A percentile compares a stretch with the other conserved stretches of the same genome.
These are phyloP conservation scores for Cavia aperea DNA, from an alignment of 2,113 vertebrate species.

Conservation along the genomic window DNA sequence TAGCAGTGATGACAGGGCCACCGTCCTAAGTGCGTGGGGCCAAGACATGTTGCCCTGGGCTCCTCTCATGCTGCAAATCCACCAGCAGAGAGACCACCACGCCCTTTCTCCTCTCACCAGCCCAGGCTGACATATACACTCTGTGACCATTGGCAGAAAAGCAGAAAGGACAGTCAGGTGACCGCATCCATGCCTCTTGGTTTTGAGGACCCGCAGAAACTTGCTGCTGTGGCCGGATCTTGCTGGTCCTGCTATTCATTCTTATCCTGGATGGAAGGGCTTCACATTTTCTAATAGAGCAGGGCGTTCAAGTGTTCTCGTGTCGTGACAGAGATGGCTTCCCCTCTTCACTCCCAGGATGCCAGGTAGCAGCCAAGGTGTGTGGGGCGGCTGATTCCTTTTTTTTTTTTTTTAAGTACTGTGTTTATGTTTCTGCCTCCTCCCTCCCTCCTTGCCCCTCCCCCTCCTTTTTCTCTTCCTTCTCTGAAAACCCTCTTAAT, in stretches of 20 bases:
- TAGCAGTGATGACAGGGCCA: too few species aligned
- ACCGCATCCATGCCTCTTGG: rapidly evolving
- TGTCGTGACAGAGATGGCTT: neutral
- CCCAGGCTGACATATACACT: too few species aligned
- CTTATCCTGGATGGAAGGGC: neutral
- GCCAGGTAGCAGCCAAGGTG: rapidly evolving
- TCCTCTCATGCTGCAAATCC: neutral
- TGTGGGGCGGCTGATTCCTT: conserved; percentile 77
- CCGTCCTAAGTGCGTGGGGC: neutral
- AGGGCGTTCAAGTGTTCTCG: neutral
- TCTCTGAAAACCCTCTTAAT: conserved; percentile 77
- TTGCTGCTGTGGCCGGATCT: neutral
- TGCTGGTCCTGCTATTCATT: neutral
- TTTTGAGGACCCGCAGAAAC: neutral
- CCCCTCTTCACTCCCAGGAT: neutral
- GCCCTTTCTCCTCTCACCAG: neutral
- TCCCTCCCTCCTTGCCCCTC: neutral
- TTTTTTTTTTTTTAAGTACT: conserved; percentile 69
- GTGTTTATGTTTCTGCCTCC: conserved; percentile 79
- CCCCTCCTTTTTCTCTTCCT: neutral
- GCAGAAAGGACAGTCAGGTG: neutral
- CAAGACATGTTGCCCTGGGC: neutral
- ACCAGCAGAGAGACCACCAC: neutral
- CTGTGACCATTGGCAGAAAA: neutral
- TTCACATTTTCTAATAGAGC: neutral